phyloP scores from a whole-genome alignment of 2,888 invertebrate genomes.

The Drosophila leonis region DNA sequence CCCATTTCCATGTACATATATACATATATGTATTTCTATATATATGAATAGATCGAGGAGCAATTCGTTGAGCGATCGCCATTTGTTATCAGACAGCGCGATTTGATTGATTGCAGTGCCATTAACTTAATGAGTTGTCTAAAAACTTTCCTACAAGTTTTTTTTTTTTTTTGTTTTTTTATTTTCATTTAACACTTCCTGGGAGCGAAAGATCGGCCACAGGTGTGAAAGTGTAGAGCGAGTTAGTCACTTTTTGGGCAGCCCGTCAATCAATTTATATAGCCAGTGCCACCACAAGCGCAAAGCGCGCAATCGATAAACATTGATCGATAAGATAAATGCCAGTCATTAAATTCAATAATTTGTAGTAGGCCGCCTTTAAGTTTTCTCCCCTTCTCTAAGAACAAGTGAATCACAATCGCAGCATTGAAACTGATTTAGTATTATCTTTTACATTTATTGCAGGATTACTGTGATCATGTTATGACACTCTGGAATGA shows the following conservation, averaged over 20 bases:
- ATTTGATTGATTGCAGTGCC: slow-evolving; percentile 72
- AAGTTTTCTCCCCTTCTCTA: slow-evolving; percentile 22
- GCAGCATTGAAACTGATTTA: slow-evolving; percentile 20
- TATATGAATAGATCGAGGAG: slow-evolving; percentile 2
- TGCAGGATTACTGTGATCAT: slow-evolving; percentile 90
- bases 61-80: slow-evolving; percentile 34
- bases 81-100: slow-evolving; percentile 42
- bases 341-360: slow-evolving; percentile 6
- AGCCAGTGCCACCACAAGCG: slow-evolving; percentile 10
- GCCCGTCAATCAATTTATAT: slow-evolving; percentile 27
- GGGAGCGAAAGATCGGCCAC: slow-evolving; percentile 9
- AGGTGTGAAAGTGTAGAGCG: not conserved
- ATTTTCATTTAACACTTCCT: slow-evolving; percentile 51
- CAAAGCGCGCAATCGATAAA: slow-evolving; percentile 40
- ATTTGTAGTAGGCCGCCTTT: slow-evolving; percentile 27
- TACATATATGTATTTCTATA: slow-evolving; percentile 7
- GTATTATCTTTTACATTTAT: slow-evolving; percentile 24
- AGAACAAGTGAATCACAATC: slow-evolving; percentile 51
- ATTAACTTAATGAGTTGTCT: slow-evolving; percentile 52
- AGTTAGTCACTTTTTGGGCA: slow-evolving; percentile 35
- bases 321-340: slow-evolving; percentile 60
- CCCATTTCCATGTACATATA: not conserved
- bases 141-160: slow-evolving; percentile 73
- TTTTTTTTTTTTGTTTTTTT: slow-evolving; percentile 8
- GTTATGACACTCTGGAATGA: slow-evolving; percentile 90